Evolutionary conservation across 2,797 vertebrate species (phyloP).

Genomic region (Gobionotothen gibberifrons): DNA sequence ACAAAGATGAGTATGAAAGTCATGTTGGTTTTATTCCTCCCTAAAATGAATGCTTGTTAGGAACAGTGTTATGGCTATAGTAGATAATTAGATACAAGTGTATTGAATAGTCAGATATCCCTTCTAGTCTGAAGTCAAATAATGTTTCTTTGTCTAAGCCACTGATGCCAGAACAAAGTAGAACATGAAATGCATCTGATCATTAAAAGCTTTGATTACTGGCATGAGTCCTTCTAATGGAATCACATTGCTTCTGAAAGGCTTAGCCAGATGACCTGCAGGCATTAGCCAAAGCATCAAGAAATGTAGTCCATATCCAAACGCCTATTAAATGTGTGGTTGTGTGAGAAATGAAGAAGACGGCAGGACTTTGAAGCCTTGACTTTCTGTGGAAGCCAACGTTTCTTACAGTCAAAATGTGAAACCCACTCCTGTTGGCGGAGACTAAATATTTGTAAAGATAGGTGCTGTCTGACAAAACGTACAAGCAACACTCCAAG

Average conservation of each 20-base stretch:
- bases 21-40: background rate
- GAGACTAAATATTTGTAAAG: constrained; percentile 1
- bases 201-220: constrained; percentile 50
- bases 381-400: constrained; percentile 34
- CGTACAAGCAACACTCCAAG: constrained; percentile 3
- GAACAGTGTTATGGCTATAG: background rate
- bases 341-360: constrained; percentile 37
- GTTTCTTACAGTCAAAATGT: constrained; percentile 29
- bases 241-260: constrained; percentile 50
- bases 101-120: background rate
- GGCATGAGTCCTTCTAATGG: constrained; percentile 21
- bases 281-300: constrained; percentile 35
- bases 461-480: constrained; percentile 7
- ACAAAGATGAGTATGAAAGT: background rate
- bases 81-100: background rate
- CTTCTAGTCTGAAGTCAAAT: background rate
- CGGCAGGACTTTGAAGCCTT: constrained; percentile 49
- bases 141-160: background rate
- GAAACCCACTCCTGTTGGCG: constrained; percentile 21
- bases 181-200: constrained; percentile 44
- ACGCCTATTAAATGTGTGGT: constrained; percentile 57
- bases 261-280: constrained; percentile 34
- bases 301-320: constrained; percentile 54
- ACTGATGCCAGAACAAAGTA: constrained; percentile 15
- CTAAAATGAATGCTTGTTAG: background rate